phyloP scores from a whole-genome alignment of 2,797 vertebrate species.

The Diglossa cyanea region DNA sequence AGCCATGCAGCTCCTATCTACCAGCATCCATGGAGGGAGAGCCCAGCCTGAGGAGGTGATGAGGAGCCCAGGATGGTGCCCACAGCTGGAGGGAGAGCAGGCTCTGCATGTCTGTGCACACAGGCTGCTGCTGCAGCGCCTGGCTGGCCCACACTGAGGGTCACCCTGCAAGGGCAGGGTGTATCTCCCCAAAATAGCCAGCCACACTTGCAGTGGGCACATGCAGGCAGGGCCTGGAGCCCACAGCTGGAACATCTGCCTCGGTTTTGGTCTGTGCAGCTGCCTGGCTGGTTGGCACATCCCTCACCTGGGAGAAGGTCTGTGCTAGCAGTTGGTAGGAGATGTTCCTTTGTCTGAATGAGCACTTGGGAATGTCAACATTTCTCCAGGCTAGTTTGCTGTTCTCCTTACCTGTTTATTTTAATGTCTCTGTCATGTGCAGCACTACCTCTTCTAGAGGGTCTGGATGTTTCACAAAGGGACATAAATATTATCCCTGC shows the following conservation, averaged over 20 bases:
- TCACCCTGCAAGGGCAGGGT: background rate
- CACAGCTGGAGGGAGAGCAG: background rate
- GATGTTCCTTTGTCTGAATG: background rate
- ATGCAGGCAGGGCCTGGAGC: accelerated
- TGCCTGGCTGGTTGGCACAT: accelerated
- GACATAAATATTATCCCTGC: background rate
- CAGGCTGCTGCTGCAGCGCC: accelerated
- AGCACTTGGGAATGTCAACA: background rate
- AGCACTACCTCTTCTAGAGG: background rate
- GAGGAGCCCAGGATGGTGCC: accelerated
- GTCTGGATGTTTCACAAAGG: background rate
- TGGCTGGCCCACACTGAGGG: background rate
- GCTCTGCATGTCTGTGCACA: background rate
- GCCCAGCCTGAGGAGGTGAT: background rate
- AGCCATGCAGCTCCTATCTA: accelerated
- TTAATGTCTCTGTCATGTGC: background rate
- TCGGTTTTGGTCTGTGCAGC: background rate
- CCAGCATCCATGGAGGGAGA: background rate
- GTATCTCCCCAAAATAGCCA: background rate
- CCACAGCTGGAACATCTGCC: background rate
- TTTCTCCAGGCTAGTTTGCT: background rate
- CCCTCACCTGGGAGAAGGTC: background rate
- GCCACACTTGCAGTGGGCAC: accelerated
- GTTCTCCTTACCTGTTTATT: background rate
- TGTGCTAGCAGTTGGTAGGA: background rate